Evolutionary conservation across 2,888 invertebrate genomes (phyloP), one percentile per base, ranked within the genome.

Genomic region (Poecilobothrus nobilitatus): DNA sequence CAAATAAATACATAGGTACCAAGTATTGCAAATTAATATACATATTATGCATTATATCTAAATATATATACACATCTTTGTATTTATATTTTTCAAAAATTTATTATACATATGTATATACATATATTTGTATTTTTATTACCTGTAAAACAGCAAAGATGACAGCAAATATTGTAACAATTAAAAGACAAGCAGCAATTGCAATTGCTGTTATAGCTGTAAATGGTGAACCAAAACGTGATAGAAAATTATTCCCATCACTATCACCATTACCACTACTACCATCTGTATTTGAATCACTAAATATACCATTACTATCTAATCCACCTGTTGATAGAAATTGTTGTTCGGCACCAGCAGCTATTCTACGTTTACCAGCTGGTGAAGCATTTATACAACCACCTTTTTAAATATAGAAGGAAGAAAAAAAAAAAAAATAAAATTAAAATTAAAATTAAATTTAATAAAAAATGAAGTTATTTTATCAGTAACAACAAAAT

Each of bases 101-200:
- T 10, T 37, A 37, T 12, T 10, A 37, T 37, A 37, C 68, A 69
- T 53, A 18, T 53, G 15, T 53, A 53, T 53, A 53, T 53, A 53
- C 18, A 18, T 53, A 53, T 2, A 37, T 7, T 21, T 53, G 64
- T 34, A 44, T 8, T 18, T 65, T n/a, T 72, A 75, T 76, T 80
- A 91, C 91, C 89, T 92, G 91, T 75, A 91, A 80, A 69, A 88
- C 86, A 73, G 89, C 83, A 76, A 92, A 88, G 72, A 91, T 87
- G 27, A 88, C 85, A 21, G 89, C 85, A 78, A 91, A 91, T 68
- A 92, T 82, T 1, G 88, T 86, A 20, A 89, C 85, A 71, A 89
- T 88, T 71, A 88, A 86, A 69, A 89, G 84, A 77, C 90, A 90
- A 69, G 86, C 87, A 68, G 87, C 86, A 71, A 89, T 84, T 65